Percentiles rank a stretch among this genome's conserved stretches.
Conservation (phyloP, 2,797 vertebrate genomes). For the Tenualosa ilisha region DNA sequence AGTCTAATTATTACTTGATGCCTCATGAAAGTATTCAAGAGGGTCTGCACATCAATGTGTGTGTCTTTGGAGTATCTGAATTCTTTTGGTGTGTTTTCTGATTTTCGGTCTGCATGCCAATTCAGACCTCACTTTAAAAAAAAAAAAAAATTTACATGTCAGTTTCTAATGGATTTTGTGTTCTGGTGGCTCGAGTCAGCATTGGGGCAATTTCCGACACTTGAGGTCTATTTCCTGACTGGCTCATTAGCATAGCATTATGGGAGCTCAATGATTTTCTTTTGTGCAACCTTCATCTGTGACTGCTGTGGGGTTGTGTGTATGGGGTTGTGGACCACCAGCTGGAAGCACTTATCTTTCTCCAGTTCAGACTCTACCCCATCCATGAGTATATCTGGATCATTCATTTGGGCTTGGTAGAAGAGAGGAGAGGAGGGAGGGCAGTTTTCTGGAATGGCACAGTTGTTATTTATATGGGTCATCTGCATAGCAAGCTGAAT, state of each 20-base stretch:
- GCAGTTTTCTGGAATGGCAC: constrained; percentile 26
- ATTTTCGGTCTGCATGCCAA: background rate
- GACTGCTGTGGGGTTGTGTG: constrained; percentile 60
- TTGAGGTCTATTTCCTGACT: constrained; percentile 79
- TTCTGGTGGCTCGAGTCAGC: constrained; percentile 63
- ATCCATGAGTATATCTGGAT: constrained; percentile 57
- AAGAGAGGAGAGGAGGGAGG: background rate
- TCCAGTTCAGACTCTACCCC: constrained; percentile 72
- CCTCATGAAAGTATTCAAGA: too few species aligned
- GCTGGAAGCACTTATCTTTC: constrained; percentile 81
- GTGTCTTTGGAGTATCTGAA: background rate
- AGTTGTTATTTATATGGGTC: constrained; percentile 17
- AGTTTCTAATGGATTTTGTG: constrained; percentile 72
- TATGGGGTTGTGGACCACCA: constrained; percentile 77
- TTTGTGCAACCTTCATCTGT: constrained; percentile 77
- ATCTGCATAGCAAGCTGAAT: constrained; percentile 5
- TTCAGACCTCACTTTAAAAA: background rate
- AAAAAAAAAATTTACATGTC: constrained; percentile 64
- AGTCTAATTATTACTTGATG: too few species aligned
- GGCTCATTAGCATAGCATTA: constrained; percentile 84
- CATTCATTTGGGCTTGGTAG: constrained; percentile 54
- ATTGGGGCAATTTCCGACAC: constrained; percentile 81
- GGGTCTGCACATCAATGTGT: background rate
- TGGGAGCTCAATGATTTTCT: constrained; percentile 74
- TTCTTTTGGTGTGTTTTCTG: background rate